Conservation (phyloP, 2,888 invertebrate genomes). For the Drosophila pseudotalamancana region DNA sequence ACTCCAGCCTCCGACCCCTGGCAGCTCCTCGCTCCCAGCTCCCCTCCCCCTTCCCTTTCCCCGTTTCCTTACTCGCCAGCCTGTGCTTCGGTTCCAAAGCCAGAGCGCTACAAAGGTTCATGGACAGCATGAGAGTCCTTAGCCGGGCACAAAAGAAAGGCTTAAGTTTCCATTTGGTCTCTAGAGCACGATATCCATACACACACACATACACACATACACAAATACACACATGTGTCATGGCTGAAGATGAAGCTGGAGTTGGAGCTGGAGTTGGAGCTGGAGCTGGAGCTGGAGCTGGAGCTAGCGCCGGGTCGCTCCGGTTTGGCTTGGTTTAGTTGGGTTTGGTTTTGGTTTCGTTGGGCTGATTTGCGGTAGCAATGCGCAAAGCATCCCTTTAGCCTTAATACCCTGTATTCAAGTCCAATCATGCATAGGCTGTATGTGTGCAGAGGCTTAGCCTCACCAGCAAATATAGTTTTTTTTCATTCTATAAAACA, state of each 20-base stretch:
- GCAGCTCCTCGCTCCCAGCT: neutral
- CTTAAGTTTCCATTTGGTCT: conserved; percentile 83
- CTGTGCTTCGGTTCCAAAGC: conserved; percentile 27
- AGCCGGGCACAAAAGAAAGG: conserved; percentile 80
- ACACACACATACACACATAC: conserved; percentile 7
- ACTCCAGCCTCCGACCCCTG: neutral
- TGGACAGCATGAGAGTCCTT: conserved; percentile 80
- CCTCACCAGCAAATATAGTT: too few species aligned
- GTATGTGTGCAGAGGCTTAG: neutral
- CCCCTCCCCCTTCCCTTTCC: neutral
- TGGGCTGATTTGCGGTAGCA: conserved; percentile 44
- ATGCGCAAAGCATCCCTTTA: conserved; percentile 40
- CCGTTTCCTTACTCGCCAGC: conserved; percentile 1
- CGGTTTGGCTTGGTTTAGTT: conserved; percentile 33
- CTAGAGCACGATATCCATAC: conserved; percentile 78
- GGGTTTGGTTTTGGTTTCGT: conserved; percentile 27
- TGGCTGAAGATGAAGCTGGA: conserved; percentile 15
- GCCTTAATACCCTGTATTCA: conserved; percentile 32
- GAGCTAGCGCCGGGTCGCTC: conserved; percentile 22
- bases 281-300: conserved; percentile 17
- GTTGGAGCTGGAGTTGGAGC: conserved; percentile 23
- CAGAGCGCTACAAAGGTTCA: conserved; percentile 76
- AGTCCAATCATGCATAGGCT: neutral
- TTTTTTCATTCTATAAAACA: too few species aligned
- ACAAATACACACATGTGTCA: conserved; percentile 10